A percentile compares a stretch with the other conserved stretches of the same genome.
Conservation (phyloP, 1,140 invertebrate species). For the Sycobia sp. region DNA sequence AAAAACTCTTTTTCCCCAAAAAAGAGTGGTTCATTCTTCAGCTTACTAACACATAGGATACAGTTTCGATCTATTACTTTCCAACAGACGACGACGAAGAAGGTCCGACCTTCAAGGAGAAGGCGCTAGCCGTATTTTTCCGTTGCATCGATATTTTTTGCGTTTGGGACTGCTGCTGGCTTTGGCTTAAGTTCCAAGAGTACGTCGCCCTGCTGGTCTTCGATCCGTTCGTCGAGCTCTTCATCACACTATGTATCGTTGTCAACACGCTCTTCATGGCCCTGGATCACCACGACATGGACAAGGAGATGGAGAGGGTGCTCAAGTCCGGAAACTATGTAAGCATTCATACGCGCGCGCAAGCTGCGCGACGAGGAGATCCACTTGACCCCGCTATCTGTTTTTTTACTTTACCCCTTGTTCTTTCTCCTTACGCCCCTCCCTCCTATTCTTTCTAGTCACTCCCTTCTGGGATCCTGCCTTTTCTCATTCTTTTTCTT, state of each 20-base stretch:
- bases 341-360: conserved; percentile 61
- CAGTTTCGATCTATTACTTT: conserved; percentile 94
- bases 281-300: conserved; percentile 94
- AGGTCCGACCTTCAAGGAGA: conserved; percentile 86
- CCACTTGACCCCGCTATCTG: conserved; percentile 1
- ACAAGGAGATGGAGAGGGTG: conserved; percentile 81
- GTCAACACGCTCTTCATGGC: conserved; percentile 99
- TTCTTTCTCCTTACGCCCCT: neutral
- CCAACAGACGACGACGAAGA: conserved; percentile 90
- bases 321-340: conserved; percentile 94
- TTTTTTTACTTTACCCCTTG: conserved; percentile 3
- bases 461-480: no score
- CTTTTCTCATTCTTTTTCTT: no score
- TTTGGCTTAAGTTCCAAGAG: conserved; percentile 90
- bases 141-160: conserved; percentile 91
- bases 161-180: conserved; percentile 95
- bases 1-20: conserved; percentile 67
- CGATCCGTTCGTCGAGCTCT: conserved; percentile 97
- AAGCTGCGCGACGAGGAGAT: no score
- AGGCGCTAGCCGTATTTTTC: conserved; percentile 73
- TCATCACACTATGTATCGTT: conserved; percentile 97
- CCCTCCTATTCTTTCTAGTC: neutral
- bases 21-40: conserved; percentile 70
- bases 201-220: conserved; percentile 91
- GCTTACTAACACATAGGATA: conserved; percentile 72